A percentile compares a stretch with the other conserved stretches of the same genome.
These are phyloP conservation scores for Petroica traversi DNA, from an alignment of 2,113 vertebrate species.

Conservation along the genomic window DNA sequence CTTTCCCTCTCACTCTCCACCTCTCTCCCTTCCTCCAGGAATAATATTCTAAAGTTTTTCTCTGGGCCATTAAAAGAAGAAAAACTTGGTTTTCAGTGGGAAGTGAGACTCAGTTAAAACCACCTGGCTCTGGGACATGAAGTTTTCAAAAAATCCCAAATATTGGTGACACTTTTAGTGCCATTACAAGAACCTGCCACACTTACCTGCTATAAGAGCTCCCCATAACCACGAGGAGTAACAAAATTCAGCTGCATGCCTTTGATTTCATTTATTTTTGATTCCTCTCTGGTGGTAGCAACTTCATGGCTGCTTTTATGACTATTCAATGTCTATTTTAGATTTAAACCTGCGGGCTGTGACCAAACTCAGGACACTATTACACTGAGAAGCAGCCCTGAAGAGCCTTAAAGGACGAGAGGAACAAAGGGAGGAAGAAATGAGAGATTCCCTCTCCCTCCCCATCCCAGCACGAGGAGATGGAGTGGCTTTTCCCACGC, in stretches of 20 bases:
- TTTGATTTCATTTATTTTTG: not conserved
- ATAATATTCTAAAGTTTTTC: not conserved
- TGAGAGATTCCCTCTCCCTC: not conserved
- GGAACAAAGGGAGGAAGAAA: slow-evolving; percentile 47
- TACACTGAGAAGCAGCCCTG: not conserved
- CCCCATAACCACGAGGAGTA: not conserved
- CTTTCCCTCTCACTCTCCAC: too few relatives aligned
- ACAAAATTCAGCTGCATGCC: not conserved
- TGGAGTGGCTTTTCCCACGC: slow-evolving; percentile 24
- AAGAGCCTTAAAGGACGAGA: not conserved
- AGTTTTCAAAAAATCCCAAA: not conserved
- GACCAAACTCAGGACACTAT: not conserved
- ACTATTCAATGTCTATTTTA: not conserved
- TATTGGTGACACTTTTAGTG: not conserved
- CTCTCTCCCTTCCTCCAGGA: not conserved
- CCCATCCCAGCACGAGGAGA: not conserved
- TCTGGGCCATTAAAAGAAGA: not conserved
- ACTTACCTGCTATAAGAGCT: not conserved
- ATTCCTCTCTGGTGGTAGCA: not conserved
- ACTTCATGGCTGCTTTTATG: not conserved
- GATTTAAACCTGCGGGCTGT: not conserved
- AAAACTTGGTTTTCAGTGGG: not conserved
- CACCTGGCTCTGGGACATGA: not conserved
- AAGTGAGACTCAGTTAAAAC: not conserved
- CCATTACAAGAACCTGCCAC: not conserved